Conservation (phyloP, 2,113 vertebrate genomes). For the Tiliqua scincoides region DNA sequence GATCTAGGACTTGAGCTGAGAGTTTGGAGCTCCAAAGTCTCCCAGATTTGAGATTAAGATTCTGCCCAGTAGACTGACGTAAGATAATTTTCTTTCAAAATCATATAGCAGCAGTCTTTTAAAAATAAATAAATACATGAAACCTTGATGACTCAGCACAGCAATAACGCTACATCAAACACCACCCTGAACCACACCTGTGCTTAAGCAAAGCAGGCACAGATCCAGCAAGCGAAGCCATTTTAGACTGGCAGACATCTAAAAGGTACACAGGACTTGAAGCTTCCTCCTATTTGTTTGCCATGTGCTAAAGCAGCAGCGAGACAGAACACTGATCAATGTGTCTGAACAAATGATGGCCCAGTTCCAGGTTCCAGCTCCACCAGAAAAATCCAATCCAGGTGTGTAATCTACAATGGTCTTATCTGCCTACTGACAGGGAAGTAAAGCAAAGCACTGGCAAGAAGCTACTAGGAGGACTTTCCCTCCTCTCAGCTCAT, state of each 20-base stretch:
- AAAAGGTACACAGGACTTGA: conserved; percentile 59
- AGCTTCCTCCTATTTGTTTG: conserved; percentile 35
- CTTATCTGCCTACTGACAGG: conserved; percentile 37
- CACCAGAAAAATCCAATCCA: conserved; percentile 30
- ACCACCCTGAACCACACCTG: conserved; percentile 51
- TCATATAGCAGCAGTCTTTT: conserved; percentile 30
- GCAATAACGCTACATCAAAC: conserved; percentile 30
- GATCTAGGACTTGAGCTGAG: neutral
- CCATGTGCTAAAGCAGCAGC: conserved; percentile 22
- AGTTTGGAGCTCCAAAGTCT: neutral
- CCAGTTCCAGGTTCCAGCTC: neutral
- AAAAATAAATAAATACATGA: conserved; percentile 4
- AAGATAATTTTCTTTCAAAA: neutral
- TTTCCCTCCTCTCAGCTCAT: neutral
- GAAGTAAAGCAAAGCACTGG: conserved; percentile 27
- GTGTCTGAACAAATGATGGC: fast-evolving
- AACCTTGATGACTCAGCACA: conserved; percentile 35
- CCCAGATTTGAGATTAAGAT: neutral
- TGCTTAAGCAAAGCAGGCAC: conserved; percentile 42
- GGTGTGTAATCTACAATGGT: conserved; percentile 24
- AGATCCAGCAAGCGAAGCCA: conserved; percentile 52
- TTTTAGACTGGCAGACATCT: conserved; percentile 47
- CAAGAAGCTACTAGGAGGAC: conserved; percentile 8
- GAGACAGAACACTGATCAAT: neutral
- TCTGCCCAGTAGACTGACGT: no score